Evolutionary conservation across 2,113 vertebrate species (phyloP).

Genomic region (Amphiprion percula): DNA sequence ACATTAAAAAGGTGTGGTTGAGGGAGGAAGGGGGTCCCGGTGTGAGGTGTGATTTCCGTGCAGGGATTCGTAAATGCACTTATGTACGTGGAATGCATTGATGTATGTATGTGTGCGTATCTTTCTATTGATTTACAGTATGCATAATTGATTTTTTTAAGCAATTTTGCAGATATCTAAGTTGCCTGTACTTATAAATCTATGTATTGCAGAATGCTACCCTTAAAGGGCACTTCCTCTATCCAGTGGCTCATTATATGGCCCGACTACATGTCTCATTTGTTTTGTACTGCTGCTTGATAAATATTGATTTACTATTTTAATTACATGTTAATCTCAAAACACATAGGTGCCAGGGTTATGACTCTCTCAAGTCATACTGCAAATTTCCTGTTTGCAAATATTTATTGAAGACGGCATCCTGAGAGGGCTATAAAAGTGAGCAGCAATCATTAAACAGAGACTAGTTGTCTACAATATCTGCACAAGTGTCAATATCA

Average conservation of each 20-base stretch:
- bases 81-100: background rate
- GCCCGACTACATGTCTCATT: constrained; percentile 64
- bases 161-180: background rate
- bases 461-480: constrained; percentile 71
- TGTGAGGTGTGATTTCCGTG: constrained; percentile 53
- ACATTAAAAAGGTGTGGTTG: constrained; percentile 73
- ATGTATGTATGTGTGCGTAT: constrained; percentile 9
- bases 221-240: constrained; percentile 17
- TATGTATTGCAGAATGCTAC: constrained; percentile 5
- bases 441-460: constrained; percentile 82
- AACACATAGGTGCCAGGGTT: constrained; percentile 80
- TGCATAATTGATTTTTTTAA: background rate
- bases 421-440: constrained; percentile 80
- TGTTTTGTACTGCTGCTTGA: constrained; percentile 75
- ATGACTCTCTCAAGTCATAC: constrained; percentile 79
- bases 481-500: constrained; percentile 78
- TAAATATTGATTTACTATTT: constrained; percentile 86
- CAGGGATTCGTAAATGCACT: constrained; percentile 5
- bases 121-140: constrained; percentile 9
- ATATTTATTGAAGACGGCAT: constrained; percentile 81
- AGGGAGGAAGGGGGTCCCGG: constrained; percentile 65
- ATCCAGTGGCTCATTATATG: constrained; percentile 52
- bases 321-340: constrained; percentile 86
- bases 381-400: constrained; percentile 83
- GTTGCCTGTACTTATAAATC: background rate